Percentiles rank a stretch among this genome's conserved stretches.
Conservation (phyloP, 2,797 vertebrate species). For the Cyprinella venusta region DNA sequence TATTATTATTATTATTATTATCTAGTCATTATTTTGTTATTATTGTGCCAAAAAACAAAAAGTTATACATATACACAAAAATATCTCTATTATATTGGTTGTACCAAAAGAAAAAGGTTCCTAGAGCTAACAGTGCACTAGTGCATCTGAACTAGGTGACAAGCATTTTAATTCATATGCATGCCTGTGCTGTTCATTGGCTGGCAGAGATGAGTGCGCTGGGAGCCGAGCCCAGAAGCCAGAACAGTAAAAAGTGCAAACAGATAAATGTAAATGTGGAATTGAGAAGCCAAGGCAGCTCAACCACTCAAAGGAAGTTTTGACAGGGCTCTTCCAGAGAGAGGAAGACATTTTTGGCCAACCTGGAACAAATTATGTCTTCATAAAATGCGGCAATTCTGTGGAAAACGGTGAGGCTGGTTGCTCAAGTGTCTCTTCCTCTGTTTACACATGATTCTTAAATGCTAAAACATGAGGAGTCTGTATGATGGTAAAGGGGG, state of each 20-base stretch:
- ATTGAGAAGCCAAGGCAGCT: conserved; percentile 43
- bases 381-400: conserved; percentile 14
- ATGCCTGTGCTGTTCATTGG: conserved; percentile 53
- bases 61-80: not conserved
- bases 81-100: not conserved
- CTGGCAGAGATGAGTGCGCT: conserved; percentile 58
- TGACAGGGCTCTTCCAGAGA: conserved; percentile 2
- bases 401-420: conserved; percentile 3
- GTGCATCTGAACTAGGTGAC: not conserved
- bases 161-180: conserved; percentile 51
- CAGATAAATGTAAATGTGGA: conserved; percentile 55
- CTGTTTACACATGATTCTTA: not conserved
- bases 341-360: conserved; percentile 10
- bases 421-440: not conserved
- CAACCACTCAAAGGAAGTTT: conserved; percentile 25
- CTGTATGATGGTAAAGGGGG: not conserved
- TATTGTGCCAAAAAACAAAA: not conserved
- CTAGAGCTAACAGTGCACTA: conserved; percentile 1
- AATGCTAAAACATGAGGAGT: conserved; percentile 1
- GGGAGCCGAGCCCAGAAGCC: conserved; percentile 49
- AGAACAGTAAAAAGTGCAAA: conserved; percentile 44
- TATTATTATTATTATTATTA: too few relatives aligned
- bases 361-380: conserved; percentile 34
- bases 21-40: not conserved
- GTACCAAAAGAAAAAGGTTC: not conserved